Evolutionary conservation across 2,113 vertebrate species (phyloP).

Genomic region (Panurus biarmicus): DNA sequence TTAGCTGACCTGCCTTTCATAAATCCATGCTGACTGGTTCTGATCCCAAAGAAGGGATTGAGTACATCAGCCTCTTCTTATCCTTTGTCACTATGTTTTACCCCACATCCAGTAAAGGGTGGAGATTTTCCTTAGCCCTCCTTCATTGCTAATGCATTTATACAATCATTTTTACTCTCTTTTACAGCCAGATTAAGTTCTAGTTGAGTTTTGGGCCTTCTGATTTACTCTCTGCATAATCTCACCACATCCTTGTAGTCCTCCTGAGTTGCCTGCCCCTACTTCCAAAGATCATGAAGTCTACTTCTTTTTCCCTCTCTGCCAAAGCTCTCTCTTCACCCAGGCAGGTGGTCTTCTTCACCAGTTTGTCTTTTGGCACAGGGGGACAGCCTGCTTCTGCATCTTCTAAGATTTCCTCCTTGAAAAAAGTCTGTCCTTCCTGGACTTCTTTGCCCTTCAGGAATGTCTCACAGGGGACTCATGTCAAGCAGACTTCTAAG

Average conservation of each 20-base stretch:
- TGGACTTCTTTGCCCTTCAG: not conserved
- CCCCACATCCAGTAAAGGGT: not conserved
- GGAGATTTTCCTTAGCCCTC: not conserved
- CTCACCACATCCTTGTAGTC: not conserved
- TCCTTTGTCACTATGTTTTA: not conserved
- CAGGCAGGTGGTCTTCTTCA: not conserved
- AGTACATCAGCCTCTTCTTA: not conserved
- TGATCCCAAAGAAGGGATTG: not conserved
- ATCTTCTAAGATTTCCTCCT: not conserved
- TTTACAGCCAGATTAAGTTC: not conserved
- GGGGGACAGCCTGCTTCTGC: not conserved
- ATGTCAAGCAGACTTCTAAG: not conserved
- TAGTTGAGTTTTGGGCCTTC: not conserved
- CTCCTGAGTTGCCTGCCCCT: not conserved
- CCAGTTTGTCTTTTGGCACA: not conserved
- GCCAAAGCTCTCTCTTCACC: not conserved
- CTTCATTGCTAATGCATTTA: not conserved
- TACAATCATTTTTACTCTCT: not conserved
- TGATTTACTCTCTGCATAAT: not conserved
- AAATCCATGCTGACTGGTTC: not conserved
- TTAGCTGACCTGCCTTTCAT: not conserved
- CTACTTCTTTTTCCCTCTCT: not conserved
- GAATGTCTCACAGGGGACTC: not conserved
- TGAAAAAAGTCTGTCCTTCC: not conserved
- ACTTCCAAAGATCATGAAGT: not conserved